A percentile compares a stretch with the other conserved stretches of the same genome.
These are phyloP conservation scores for Paraplagusia blochii DNA, from an alignment of 2,113 vertebrate species.

Conservation along the genomic window DNA sequence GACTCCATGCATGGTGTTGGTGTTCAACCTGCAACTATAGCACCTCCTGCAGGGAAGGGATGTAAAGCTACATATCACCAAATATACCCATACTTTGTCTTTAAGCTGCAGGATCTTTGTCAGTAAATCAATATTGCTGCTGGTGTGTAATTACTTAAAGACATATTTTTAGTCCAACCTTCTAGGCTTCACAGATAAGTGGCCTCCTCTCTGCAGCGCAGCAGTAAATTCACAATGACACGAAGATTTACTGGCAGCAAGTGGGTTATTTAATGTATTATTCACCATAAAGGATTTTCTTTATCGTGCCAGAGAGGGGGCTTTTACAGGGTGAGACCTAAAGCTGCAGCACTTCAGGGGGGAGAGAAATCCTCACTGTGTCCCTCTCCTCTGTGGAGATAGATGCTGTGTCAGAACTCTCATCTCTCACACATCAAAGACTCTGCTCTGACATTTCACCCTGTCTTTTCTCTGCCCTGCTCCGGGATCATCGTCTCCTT, in stretches of 20 bases:
- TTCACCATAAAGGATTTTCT: conserved; percentile 6
- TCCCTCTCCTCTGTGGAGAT: conserved; percentile 27
- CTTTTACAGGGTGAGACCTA: conserved; percentile 11
- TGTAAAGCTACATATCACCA: no score
- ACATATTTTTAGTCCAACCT: conserved; percentile 9
- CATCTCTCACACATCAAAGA: conserved; percentile 61
- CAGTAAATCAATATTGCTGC: not conserved
- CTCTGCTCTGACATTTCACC: conserved; percentile 1
- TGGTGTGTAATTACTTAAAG: not conserved
- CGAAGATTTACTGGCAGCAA: conserved; percentile 22
- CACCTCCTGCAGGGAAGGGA: no score
- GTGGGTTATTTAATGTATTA: conserved; percentile 23
- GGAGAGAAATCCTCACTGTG: not conserved
- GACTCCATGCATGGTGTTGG: no score
- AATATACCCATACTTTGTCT: no score
- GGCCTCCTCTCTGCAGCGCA: conserved; percentile 7
- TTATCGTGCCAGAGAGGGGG: not conserved
- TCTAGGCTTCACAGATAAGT: conserved; percentile 10
- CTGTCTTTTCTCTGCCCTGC: not conserved
- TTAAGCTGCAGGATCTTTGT: not conserved
- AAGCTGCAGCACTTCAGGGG: not conserved
- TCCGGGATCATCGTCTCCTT: conserved; percentile 17
- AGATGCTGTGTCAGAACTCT: conserved; percentile 19
- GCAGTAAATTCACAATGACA: not conserved
- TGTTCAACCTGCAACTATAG: not conserved